Evolutionary conservation across 2,113 vertebrate genomes (phyloP).

Genomic region (Campylomormyrus numenius): DNA sequence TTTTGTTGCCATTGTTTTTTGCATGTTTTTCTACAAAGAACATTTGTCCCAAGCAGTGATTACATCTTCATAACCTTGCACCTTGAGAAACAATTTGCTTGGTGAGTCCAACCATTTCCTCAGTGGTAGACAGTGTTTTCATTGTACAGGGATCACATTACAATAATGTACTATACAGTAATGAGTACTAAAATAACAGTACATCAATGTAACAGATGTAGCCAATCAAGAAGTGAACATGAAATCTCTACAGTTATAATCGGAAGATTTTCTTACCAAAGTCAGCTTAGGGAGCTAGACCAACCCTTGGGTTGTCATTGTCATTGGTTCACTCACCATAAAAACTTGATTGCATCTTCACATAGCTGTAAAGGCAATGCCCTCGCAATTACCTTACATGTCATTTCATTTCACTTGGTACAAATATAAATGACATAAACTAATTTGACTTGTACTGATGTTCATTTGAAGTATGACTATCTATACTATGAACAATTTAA

Average conservation of each 20-base stretch:
- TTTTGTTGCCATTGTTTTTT: constrained; percentile 4
- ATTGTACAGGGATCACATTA: background rate
- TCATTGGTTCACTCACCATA: background rate
- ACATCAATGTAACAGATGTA: background rate
- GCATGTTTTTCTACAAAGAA: background rate
- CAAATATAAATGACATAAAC: background rate
- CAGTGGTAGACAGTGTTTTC: background rate
- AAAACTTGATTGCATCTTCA: background rate
- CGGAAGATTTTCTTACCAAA: background rate
- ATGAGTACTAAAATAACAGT: background rate
- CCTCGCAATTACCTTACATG: background rate
- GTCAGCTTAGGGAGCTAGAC: background rate
- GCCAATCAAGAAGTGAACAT: background rate
- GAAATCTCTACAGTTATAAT: background rate
- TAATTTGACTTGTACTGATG: background rate
- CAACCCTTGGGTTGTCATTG: background rate
- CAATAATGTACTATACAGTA: background rate
- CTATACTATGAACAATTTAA: background rate
- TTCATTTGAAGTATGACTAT: background rate
- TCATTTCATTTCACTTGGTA: background rate
- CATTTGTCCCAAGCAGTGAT: background rate
- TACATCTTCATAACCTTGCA: background rate
- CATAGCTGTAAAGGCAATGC: background rate
- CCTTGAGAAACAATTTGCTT: background rate
- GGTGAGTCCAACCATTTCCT: background rate